These are phyloP conservation scores for Hyaena hyaena DNA, from an alignment of 2,113 vertebrate genomes.

Conservation along the genomic window DNA sequence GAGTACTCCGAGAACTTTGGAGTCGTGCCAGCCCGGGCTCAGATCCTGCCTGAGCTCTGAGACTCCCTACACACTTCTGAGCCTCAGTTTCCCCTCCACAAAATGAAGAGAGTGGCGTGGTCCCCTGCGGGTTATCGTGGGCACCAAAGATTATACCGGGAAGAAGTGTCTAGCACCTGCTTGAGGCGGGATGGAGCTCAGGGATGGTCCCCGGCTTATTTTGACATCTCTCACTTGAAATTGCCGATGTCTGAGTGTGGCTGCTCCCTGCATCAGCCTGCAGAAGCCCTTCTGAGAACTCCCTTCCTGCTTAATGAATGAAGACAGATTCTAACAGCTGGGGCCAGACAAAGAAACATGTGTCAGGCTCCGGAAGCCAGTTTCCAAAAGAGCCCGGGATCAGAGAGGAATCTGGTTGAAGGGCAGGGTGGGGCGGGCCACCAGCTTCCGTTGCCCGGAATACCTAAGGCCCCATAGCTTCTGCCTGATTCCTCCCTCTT, in stretches of 20 bases:
- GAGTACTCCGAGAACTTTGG: neutral
- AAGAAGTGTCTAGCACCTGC: neutral
- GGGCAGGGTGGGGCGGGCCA: neutral
- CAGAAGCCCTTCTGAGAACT: conserved; percentile 75
- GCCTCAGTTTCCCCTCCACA: conserved; percentile 30
- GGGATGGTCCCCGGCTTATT: neutral
- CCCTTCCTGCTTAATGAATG: conserved; percentile 78
- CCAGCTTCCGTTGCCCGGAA: conserved; percentile 22
- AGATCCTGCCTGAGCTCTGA: neutral
- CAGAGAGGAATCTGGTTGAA: conserved; percentile 45
- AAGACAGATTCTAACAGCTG: conserved; percentile 84
- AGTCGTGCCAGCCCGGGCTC: neutral
- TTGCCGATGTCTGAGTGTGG: neutral
- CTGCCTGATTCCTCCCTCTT: neutral
- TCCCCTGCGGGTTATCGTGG: accelerated
- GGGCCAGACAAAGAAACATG: conserved; percentile 82
- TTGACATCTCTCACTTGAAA: neutral
- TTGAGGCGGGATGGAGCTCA: neutral
- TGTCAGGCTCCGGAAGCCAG: conserved; percentile 81
- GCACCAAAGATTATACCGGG: neutral
- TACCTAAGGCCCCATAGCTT: neutral
- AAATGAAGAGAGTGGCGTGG: neutral
- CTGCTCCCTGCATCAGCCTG: conserved; percentile 56
- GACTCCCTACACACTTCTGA: neutral
- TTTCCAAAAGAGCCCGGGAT: conserved; percentile 68